These are phyloP conservation scores for Brachionus sp. DNA, from an alignment of 1,140 invertebrate species.

Conservation along the genomic window DNA sequence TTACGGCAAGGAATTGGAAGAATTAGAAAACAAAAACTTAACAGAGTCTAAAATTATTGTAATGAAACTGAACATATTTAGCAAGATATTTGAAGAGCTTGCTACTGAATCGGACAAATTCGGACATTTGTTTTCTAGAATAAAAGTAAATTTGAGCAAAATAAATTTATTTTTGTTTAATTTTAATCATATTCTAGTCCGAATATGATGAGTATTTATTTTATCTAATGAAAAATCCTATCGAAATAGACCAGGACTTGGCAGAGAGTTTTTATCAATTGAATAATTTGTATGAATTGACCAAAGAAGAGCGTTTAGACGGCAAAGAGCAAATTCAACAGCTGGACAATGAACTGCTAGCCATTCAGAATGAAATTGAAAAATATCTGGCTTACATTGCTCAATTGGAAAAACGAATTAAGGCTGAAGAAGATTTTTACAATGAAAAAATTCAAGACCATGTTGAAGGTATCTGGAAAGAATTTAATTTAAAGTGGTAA, in stretches of 20 bases:
- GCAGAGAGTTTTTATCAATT: neutral
- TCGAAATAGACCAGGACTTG: neutral
- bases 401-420: neutral
- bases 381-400: neutral
- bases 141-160: neutral
- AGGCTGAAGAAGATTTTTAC: neutral
- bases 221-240: conserved; percentile 28
- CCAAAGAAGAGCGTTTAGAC: neutral
- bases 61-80: neutral
- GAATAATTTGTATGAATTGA: neutral
- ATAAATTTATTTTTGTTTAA: neutral
- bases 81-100: neutral
- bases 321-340: neutral
- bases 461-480: neutral
- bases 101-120: neutral
- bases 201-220: conserved; percentile 41
- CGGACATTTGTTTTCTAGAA: neutral
- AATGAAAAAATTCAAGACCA: conserved; percentile 28
- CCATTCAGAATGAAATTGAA: neutral
- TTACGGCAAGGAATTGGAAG: neutral
- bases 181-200: neutral
- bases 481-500: neutral
- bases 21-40: neutral
- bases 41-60: neutral
- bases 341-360: neutral